Percentiles rank a stretch among this genome's conserved stretches.
These are phyloP conservation scores for Sebastes kiyomatsui DNA, from an alignment of 2,797 vertebrate species.

Conservation along the genomic window DNA sequence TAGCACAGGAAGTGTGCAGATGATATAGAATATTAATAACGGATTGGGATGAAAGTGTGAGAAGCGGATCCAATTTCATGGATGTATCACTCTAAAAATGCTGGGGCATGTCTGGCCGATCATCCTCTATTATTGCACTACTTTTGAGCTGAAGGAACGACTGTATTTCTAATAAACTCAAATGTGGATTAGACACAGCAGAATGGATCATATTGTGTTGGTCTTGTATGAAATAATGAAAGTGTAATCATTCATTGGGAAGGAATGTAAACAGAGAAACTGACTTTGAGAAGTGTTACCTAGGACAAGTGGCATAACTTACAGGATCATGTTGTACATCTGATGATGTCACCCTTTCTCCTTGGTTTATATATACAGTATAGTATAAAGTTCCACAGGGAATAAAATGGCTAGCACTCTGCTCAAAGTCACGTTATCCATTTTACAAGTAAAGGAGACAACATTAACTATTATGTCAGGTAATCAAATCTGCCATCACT, in stretches of 20 bases:
- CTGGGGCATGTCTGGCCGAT: constrained; percentile 70
- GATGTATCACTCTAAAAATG: constrained; percentile 75
- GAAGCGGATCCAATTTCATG: constrained; percentile 80
- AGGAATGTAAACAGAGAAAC: constrained; percentile 71
- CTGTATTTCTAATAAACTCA: constrained; percentile 73
- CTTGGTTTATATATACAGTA: constrained; percentile 1
- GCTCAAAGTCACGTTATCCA: constrained; percentile 11
- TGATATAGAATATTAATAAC: constrained; percentile 78
- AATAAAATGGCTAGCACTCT: neutral
- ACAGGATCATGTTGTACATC: constrained; percentile 3
- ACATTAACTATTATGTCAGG: constrained; percentile 31
- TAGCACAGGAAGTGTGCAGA: constrained; percentile 44
- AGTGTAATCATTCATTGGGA: constrained; percentile 61
- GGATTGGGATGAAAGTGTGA: constrained; percentile 64
- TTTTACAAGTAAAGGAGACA: constrained; percentile 22
- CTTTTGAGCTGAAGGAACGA: constrained; percentile 61
- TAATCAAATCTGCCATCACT: constrained; percentile 44
- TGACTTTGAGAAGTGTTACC: constrained; percentile 65
- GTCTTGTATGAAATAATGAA: constrained; percentile 71
- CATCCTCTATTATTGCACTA: constrained; percentile 68
- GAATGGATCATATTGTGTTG: constrained; percentile 62
- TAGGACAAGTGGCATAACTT: constrained; percentile 24
- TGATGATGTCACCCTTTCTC: constrained; percentile 34
- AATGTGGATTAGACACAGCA: constrained; percentile 76
- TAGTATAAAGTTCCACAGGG: neutral